Evolutionary conservation across 1,140 invertebrate genomes (phyloP), one percentile per base, ranked within the genome.

Genomic region (Hylaeus anthracinus): DNA sequence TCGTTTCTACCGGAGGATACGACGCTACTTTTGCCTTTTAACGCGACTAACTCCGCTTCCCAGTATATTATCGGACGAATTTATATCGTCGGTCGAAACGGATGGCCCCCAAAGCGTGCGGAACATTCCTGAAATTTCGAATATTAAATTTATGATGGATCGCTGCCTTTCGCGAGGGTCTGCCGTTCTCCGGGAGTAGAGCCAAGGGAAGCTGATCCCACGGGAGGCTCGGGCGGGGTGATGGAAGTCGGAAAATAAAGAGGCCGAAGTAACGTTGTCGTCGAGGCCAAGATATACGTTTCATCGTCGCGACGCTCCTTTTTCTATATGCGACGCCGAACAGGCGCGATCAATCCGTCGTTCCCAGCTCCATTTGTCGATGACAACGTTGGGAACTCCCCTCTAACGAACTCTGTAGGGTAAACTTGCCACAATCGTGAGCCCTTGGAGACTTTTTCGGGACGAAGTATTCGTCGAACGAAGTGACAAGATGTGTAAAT

Each of bases 131-230:
- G 79, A 91, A 92, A 89, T 91, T 91, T 90, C 79, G 85, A 88
- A 88, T 90, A 90, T 90, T 91, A 92, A 92, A 91, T 88, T 89
- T 85, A 88, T 92, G 90, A 92, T 91, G 90, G 89, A 92, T 91
- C 86, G 86, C 79, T 84, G 86, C 77, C 86, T 84, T 83, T 79
- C 76, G 77, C 83, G 65, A 79, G 74, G 60, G 66, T 74, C 67
- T 61, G 69, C 85, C 69, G 79, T 84, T 86, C 75, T 70, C 66
- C 79, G 56, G 71, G 51, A 63, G 75, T 72, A 55, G 72, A 72
- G 12, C 48, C 70, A 70, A 70, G 80, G 77, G 69, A 84, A 78
- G 82, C 71, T 60, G 64, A 58, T 80, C 77, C 71, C 66, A 8
- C 37, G 82, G 74, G 71, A 85, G 67, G 74, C 48, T 48, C 70